phyloP scores from a whole-genome alignment of 1,140 invertebrate genomes.

The Papilio helenus region DNA sequence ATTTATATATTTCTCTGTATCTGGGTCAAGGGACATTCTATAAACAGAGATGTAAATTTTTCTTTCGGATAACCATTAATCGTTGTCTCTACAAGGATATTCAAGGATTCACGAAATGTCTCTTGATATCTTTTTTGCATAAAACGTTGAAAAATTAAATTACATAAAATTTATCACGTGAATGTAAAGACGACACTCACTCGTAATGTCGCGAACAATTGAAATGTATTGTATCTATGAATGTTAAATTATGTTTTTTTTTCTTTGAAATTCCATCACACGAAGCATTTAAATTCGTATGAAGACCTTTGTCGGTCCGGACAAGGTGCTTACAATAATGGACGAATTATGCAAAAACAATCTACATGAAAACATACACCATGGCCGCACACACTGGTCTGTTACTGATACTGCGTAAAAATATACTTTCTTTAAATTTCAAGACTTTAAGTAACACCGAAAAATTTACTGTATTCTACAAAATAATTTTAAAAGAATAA shows the following conservation, averaged over 20 bases:
- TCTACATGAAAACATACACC: too few species aligned
- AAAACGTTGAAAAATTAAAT: not conserved
- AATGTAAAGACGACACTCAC: not conserved
- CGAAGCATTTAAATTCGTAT: not conserved
- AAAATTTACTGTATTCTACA: too few species aligned
- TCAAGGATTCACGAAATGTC: not conserved
- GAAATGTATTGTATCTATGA: not conserved
- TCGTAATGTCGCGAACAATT: not conserved
- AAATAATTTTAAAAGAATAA: too few species aligned
- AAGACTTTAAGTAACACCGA: too few species aligned
- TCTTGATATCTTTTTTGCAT: not conserved
- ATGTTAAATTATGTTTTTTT: not conserved
- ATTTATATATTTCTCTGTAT: conserved; percentile 4
- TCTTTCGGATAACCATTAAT: not conserved
- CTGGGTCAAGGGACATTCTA: not conserved
- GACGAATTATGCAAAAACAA: not conserved
- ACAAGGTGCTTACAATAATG: not conserved
- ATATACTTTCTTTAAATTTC: too few species aligned
- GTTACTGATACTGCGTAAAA: too few species aligned
- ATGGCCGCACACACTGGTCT: too few species aligned
- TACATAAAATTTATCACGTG: not conserved
- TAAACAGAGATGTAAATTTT: conserved; percentile 2
- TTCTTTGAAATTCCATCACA: not conserved
- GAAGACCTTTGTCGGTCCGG: not conserved
- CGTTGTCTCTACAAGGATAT: not conserved